Evolutionary conservation across 2,888 invertebrate species (phyloP), one percentile per base, ranked within the genome.

Genomic region (Cataglyphis albicans): DNA sequence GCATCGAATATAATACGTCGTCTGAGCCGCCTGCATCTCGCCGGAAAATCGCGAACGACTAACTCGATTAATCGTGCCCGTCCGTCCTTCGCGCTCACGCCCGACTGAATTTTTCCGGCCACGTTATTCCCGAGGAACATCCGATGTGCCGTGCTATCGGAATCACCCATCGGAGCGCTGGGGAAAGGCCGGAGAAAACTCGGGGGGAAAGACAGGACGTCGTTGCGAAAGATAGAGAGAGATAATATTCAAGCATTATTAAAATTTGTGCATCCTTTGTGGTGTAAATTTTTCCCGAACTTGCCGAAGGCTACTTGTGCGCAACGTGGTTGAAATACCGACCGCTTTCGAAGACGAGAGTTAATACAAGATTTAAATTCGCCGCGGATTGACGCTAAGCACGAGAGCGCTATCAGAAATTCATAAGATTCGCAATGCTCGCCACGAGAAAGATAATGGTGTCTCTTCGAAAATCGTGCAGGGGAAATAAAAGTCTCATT

Each of bases 61-160:
- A 90, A 89, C 89, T 91, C 90, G 88, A 88, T 90, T 90, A 89
- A 91, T 89, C 87, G 90, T 10, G 64, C 80, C 65, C 29, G 32
- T 52, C 41, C 55, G 74, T 61, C 81, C 65, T 29, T 32, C 64
- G 48, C 48, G 61, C 63, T 84, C 64, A 81, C 76, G 84, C 84
- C 41, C 29, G 87, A 81, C 59, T 84, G 83, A 67, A 87, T 78
- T 80, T 81, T 85, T 84, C 82, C 87, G 89, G 83, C 81, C 72
- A 84, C 70, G 78, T 88, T 89, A 78, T 82, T 85, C 74, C 81
- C 63, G 21, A 64, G 72, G 73, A 83, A 76, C 76, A 78, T 84
- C 74, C 80, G 61, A 74, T 44, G 70, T 61, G 75, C 64, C 55
- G 68, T 52, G 68, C 81, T 81, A 81, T 73, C 81, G 18, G 78